Conservation (phyloP, 2,113 vertebrate species). For the Parotia lawesii region DNA sequence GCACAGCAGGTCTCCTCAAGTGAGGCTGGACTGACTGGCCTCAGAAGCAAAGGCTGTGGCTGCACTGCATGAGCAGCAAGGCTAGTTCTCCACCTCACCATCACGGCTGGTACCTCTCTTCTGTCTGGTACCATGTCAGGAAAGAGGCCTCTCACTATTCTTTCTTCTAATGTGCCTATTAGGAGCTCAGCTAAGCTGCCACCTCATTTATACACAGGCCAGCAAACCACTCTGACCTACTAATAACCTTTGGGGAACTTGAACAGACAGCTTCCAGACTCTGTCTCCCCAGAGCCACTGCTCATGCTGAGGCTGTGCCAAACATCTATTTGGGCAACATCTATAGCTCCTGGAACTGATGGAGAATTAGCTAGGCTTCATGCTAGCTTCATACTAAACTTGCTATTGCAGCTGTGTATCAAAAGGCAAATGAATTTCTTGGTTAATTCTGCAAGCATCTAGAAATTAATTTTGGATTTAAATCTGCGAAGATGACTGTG, state of each 20-base stretch:
- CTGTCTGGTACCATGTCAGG: background rate
- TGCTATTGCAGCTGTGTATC: background rate
- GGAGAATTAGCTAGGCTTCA: background rate
- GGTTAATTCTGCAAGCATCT: background rate
- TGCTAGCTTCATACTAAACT: background rate
- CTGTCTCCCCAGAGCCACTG: background rate
- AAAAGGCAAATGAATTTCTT: background rate
- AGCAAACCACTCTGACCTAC: background rate
- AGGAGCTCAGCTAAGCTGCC: background rate
- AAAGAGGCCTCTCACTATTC: background rate
- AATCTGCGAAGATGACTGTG: background rate
- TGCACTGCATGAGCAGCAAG: background rate
- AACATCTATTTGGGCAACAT: background rate
- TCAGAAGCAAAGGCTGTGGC: background rate
- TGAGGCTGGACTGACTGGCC: background rate
- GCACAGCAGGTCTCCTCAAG: background rate
- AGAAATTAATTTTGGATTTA: constrained; percentile 20
- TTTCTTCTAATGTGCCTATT: background rate
- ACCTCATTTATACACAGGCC: background rate
- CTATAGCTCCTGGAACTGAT: background rate
- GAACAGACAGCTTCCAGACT: background rate
- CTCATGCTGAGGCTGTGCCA: background rate
- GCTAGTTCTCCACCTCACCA: background rate
- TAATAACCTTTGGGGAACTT: background rate
- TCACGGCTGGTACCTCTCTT: background rate